Evolutionary conservation across 2,888 invertebrate species (phyloP).

Genomic region (Melanophora roralis): DNA sequence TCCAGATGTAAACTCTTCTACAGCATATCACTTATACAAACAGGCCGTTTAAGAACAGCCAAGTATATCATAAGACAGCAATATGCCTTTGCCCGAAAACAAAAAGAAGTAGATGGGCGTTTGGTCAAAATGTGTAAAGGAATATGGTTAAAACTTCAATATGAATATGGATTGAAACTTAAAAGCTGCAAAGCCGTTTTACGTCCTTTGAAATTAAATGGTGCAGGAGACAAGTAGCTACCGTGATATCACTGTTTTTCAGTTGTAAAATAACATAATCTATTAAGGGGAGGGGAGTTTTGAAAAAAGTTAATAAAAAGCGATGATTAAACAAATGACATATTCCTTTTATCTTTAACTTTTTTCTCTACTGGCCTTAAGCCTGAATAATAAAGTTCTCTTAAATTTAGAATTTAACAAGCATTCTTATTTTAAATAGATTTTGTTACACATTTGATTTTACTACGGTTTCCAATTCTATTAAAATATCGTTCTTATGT

Average conservation of each 20-base stretch:
- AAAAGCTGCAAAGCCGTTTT: slow-evolving; percentile 1
- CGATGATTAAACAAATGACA: no score
- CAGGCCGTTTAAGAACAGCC: slow-evolving; percentile 82
- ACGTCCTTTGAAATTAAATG: not conserved
- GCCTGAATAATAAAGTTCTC: no score
- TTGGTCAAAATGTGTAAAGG: slow-evolving; percentile 90
- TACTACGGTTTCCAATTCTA: no score
- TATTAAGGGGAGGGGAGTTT: no score
- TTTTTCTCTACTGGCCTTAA: no score
- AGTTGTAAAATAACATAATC: no score
- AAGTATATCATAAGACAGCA: slow-evolving; percentile 81
- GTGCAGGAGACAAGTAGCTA: not conserved
- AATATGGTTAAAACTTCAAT: slow-evolving; percentile 88
- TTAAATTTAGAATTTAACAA: no score
- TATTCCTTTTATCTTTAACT: no score
- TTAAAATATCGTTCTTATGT: no score
- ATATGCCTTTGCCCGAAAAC: slow-evolving; percentile 77
- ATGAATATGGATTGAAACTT: slow-evolving; percentile 69
- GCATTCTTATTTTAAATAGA: no score
- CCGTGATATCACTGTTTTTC: not conserved
- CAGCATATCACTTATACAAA: slow-evolving; percentile 92
- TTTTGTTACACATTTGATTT: no score
- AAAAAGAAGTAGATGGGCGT: slow-evolving; percentile 79
- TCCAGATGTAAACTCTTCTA: slow-evolving; percentile 91
- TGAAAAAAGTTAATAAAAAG: no score